These are phyloP conservation scores for Heterotilapia buettikoferi DNA, from an alignment of 2,113 vertebrate species.

Conservation along the genomic window DNA sequence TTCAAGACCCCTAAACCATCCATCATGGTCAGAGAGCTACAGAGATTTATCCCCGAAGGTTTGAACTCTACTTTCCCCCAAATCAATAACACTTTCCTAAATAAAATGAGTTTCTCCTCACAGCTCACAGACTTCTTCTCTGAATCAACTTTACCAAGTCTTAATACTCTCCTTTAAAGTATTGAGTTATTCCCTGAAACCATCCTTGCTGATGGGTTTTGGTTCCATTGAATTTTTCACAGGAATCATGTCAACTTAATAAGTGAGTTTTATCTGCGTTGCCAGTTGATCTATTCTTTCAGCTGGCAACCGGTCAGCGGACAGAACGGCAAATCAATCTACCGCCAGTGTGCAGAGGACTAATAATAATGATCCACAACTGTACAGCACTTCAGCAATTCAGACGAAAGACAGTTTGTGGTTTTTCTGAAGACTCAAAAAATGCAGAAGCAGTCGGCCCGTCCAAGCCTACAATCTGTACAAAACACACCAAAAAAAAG, in stretches of 20 bases:
- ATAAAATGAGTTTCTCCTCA: slow-evolving; percentile 39
- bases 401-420: neutral
- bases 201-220: neutral
- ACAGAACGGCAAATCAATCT: slow-evolving; percentile 2
- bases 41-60: slow-evolving; percentile 12
- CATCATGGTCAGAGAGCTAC: slow-evolving; percentile 11
- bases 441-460: neutral
- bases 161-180: neutral
- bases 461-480: neutral
- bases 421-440: neutral
- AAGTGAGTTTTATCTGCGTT: neutral
- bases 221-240: neutral
- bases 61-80: slow-evolving; percentile 2
- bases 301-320: neutral
- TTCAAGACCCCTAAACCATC: neutral
- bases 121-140: neutral
- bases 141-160: neutral
- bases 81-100: slow-evolving; percentile 52
- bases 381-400: neutral
- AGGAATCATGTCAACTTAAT: slow-evolving; percentile 3
- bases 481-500: neutral
- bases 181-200: neutral
- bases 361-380: neutral
- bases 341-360: neutral
- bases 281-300: neutral